Evolutionary conservation across 2,888 invertebrate species (phyloP), one percentile per base, ranked within the genome.

Genomic region (Sinohyriopsis cumingii): DNA sequence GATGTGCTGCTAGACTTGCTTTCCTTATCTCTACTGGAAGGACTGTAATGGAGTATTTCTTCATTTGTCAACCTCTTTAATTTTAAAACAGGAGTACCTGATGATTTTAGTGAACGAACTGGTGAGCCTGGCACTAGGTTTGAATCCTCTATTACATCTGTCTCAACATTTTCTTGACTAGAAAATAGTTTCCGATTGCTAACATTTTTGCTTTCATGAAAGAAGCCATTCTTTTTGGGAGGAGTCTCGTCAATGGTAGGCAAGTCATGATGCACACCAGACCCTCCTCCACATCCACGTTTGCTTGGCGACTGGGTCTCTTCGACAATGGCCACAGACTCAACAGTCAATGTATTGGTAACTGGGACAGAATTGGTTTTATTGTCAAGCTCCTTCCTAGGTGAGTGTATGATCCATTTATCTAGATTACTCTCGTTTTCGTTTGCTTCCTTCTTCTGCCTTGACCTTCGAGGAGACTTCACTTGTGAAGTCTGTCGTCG

Each of bases 231-330:
- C 24, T 78, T 68, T 59, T 63, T 83, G 1, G 77, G 75, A 20
- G 84, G 84, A 5, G 84, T 85, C 77, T 83, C 83, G 68, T 77
- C 73, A n/a, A 86, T 72, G 1, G 83, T 79, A 5, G 73, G 69
- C 1, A 66, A 67, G 22, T 64, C 63, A 15, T 20, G 45, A 28
- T 67, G 55, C 18, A 67, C 62, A 24, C 56, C 56, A n/a, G 22
- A 55, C 24, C 64, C 65, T 60, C 65, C 45, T 24, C n/a, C 65
- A 25, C 64, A 69, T 65, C 67, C 56, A 1, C 79, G 73, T 60
- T 81, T 82, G n/a, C 73, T 71, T 9, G 86, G 86, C 5, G 85
- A 85, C 64, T 83, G 84, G 2, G 86, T 86, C 64, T 87, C 87
- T 68, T 86, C 86, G 15, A 85, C 84, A 45, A 86, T 65, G 3